These are phyloP conservation scores for Druceiella hillmani DNA, from an alignment of 2,888 invertebrate species.

Conservation along the genomic window DNA sequence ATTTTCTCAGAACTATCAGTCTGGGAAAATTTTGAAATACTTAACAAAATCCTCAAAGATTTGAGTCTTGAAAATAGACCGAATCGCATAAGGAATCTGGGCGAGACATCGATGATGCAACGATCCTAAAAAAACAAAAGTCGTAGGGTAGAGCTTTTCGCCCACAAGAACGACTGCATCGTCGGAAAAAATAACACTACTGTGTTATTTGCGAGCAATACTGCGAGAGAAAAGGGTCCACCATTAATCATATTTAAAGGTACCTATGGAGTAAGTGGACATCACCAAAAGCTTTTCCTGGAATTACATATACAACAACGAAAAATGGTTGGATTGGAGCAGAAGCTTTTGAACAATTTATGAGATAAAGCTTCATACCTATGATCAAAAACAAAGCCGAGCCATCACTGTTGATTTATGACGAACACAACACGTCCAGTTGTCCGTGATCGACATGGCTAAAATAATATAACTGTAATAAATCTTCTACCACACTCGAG, in stretches of 20 bases:
- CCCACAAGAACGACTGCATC: too few species aligned
- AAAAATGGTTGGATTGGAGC: conserved; percentile 27
- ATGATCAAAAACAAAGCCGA: too few species aligned
- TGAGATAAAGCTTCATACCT: conserved; percentile 4
- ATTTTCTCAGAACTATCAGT: too few species aligned
- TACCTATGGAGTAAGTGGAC: conserved; percentile 8
- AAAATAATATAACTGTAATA: too few species aligned
- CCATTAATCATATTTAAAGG: conserved; percentile 10
- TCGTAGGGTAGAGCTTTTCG: too few species aligned
- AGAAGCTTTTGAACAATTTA: conserved; percentile 6
- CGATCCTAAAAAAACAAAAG: too few species aligned
- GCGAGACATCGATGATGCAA: neutral
- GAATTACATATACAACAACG: conserved; percentile 24
- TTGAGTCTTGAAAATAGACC: neutral
- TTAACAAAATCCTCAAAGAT: neutral
- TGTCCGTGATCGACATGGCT: conserved; percentile 17
- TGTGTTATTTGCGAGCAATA: conserved; percentile 7
- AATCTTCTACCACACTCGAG: conserved; percentile 4
- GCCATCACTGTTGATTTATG: too few species aligned
- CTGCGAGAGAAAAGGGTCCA: conserved; percentile 8
- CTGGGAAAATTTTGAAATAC: conserved; percentile 7
- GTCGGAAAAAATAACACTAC: conserved; percentile 6
- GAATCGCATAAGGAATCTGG: neutral
- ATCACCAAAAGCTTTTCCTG: conserved; percentile 6
- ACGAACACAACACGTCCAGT: conserved; percentile 20